Conservation (phyloP, 1,140 invertebrate species). For the Monomorium pharaonis region DNA sequence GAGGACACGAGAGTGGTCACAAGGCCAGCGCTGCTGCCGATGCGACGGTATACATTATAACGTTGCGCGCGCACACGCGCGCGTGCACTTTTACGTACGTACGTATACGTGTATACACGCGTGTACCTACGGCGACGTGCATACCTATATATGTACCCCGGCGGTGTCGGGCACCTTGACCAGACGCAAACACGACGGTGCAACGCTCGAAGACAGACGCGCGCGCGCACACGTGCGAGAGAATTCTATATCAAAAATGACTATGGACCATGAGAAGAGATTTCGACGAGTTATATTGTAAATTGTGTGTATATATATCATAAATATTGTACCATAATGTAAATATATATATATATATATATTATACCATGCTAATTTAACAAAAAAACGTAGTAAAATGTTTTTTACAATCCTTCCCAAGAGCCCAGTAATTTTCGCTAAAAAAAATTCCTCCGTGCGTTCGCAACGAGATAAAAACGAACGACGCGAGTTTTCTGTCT, state of each 20-base stretch:
- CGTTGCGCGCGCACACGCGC: neutral
- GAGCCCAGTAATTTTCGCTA: too few species aligned
- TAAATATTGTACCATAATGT: too few species aligned
- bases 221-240: neutral
- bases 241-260: too few species aligned
- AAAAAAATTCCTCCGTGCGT: too few species aligned
- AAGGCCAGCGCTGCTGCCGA: slow-evolving; percentile 68
- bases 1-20: slow-evolving; percentile 68
- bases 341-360: too few species aligned
- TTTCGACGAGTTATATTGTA: too few species aligned
- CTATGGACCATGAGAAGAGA: too few species aligned
- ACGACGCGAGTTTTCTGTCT: too few species aligned
- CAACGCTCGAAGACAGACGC: slow-evolving; percentile 66
- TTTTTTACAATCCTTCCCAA: too few species aligned
- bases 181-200: slow-evolving; percentile 71
- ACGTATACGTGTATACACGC: neutral
- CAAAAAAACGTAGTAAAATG: too few species aligned
- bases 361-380: too few species aligned
- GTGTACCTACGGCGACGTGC: neutral
- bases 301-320: too few species aligned
- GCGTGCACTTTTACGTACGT: neutral
- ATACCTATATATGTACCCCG: neutral
- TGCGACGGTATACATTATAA: slow-evolving; percentile 52
- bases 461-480: slow-evolving; percentile 27
- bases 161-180: slow-evolving; percentile 75